A percentile compares a stretch with the other conserved stretches of the same genome.
These are phyloP conservation scores for Omphaloscelis lunosa DNA, from an alignment of 2,888 invertebrate species.

Conservation along the genomic window DNA sequence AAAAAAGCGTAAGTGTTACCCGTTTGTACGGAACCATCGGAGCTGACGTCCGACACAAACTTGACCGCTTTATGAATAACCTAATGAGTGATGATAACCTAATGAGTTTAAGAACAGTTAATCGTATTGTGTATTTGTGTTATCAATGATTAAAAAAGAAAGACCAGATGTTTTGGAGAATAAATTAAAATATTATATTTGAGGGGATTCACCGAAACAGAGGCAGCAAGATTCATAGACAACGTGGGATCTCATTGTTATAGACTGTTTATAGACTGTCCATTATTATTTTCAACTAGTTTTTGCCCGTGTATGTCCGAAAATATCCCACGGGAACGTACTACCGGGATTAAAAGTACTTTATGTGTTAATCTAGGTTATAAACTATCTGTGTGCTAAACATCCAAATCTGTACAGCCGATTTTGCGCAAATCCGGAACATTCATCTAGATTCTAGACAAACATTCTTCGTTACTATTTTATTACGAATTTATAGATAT, in stretches of 20 bases:
- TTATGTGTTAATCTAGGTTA: no score
- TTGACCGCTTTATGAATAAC: background rate
- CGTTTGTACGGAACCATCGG: slow-evolving; percentile 1
- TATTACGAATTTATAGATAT: no score
- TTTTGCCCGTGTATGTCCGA: background rate
- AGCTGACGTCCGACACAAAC: background rate
- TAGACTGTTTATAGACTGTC: background rate
- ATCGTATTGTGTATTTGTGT: background rate
- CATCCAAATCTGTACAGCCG: no score
- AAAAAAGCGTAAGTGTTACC: background rate
- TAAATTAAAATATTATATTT: background rate
- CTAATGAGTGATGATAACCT: background rate
- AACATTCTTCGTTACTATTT: no score
- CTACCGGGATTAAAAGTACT: background rate
- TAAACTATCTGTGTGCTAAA: no score
- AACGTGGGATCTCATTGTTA: background rate
- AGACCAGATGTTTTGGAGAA: background rate
- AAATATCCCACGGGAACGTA: background rate
- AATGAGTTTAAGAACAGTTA: slow-evolving; percentile 15
- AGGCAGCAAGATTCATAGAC: background rate
- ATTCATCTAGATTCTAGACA: no score
- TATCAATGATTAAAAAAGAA: background rate
- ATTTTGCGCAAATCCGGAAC: no score
- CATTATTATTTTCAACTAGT: background rate
- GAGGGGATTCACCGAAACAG: slow-evolving; percentile 5